Percentiles rank a stretch among this genome's conserved stretches.
Conservation (phyloP, 2,797 vertebrate species). For the Clamator glandarius region DNA sequence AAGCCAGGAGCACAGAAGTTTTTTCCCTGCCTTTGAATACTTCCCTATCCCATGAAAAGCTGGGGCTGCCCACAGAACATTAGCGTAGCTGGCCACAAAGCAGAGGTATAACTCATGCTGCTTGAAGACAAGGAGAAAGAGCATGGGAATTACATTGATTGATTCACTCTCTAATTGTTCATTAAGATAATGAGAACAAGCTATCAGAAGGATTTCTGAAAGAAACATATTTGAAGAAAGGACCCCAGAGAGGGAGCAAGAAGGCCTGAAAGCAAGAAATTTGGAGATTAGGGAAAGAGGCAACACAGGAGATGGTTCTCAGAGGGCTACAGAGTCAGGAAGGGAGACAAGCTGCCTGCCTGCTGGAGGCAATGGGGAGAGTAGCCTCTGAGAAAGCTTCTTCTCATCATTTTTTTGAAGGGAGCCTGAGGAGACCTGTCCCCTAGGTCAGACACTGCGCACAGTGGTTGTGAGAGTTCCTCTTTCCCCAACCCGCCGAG, state of each 20-base stretch:
- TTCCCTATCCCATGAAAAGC: not conserved
- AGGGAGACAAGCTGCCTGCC: fast-evolving
- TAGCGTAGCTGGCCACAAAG: not conserved
- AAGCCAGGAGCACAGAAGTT: not conserved
- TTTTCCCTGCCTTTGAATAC: not conserved
- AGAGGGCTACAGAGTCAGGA: not conserved
- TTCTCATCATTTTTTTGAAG: not conserved
- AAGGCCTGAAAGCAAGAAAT: not conserved
- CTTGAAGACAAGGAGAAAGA: not conserved
- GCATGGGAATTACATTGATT: not conserved
- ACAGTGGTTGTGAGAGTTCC: fast-evolving
- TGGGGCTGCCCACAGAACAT: not conserved
- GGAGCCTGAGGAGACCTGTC: not conserved
- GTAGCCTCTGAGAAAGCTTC: not conserved
- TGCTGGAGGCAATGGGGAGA: not conserved
- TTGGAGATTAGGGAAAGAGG: not conserved
- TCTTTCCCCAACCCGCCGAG: fast-evolving
- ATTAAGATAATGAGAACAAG: constrained; percentile 33
- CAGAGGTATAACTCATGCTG: not conserved
- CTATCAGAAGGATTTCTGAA: constrained; percentile 20
- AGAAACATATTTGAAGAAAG: not conserved
- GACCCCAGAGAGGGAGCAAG: not conserved
- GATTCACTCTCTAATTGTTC: constrained; percentile 24
- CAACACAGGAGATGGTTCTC: fast-evolving
- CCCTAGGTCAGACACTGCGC: fast-evolving